A percentile compares a stretch with the other conserved stretches of the same genome.
Conservation (phyloP, 2,888 invertebrate species). For the Neoitamus cyanurus region DNA sequence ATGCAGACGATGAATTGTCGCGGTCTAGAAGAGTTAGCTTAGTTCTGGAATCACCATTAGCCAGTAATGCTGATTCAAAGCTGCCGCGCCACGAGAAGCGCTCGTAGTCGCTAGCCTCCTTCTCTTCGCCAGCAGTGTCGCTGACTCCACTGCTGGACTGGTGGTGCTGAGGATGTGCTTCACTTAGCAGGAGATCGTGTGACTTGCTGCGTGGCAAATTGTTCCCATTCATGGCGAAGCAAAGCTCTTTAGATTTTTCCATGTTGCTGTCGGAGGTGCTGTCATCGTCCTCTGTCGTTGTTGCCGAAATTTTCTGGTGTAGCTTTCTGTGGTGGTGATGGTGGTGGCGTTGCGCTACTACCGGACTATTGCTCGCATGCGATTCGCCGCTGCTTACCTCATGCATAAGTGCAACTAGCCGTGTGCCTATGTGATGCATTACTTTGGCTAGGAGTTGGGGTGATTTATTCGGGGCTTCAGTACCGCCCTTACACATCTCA, state of each 20-base stretch:
- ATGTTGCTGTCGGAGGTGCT: conserved; percentile 74
- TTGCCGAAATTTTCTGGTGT: conserved; percentile 70
- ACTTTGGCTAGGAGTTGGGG: conserved; percentile 90
- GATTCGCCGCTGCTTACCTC: conserved; percentile 85
- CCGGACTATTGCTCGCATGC: conserved; percentile 73
- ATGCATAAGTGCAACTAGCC: conserved; percentile 90
- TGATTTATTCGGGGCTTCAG: conserved; percentile 73
- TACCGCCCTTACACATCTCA: conserved; percentile 61
- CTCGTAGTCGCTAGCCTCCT: conserved; percentile 88
- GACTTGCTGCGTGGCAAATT: conserved; percentile 82
- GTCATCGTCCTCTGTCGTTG: conserved; percentile 64
- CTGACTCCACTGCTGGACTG: conserved; percentile 69
- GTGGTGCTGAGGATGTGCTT: conserved; percentile 66
- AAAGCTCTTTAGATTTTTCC: conserved; percentile 66
- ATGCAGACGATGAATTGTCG: conserved; percentile 74
- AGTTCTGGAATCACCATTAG: conserved; percentile 83
- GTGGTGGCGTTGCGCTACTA: conserved; percentile 65
- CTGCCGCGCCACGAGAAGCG: conserved; percentile 92
- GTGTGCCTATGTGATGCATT: conserved; percentile 90
- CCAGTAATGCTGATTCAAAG: conserved; percentile 90
- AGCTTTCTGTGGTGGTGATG: conserved; percentile 67
- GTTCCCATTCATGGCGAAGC: conserved; percentile 57
- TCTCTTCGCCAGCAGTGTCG: conserved; percentile 70
- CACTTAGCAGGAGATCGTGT: conserved; percentile 80
- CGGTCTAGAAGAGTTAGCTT: conserved; percentile 75